These are phyloP conservation scores for Coccyzus lansbergi DNA, from an alignment of 2,797 vertebrate species.

Conservation along the genomic window DNA sequence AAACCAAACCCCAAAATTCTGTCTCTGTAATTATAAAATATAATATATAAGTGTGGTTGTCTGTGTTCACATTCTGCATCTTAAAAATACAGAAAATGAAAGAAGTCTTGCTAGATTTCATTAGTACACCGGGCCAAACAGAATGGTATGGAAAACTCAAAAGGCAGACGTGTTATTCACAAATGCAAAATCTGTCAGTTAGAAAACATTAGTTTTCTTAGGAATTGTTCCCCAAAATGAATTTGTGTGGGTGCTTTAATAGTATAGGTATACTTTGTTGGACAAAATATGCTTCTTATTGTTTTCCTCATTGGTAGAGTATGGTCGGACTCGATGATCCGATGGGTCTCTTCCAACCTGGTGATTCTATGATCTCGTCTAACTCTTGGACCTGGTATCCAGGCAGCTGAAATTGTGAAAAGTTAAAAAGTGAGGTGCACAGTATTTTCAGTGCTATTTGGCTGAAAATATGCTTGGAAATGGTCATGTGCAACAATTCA, in stretches of 20 bases:
- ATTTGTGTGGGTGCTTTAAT: not conserved
- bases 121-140: fast-evolving
- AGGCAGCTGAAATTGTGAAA: not conserved
- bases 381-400: not conserved
- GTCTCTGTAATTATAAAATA: not conserved
- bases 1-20: not conserved
- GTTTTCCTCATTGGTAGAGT: not conserved
- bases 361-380: no score
- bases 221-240: not conserved
- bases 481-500: fast-evolving
- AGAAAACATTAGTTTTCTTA: not conserved
- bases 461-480: not conserved
- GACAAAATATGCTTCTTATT: not conserved
- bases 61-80: not conserved
- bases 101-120: not conserved
- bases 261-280: not conserved
- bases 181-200: not conserved
- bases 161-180: not conserved
- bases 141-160: not conserved
- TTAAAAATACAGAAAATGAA: not conserved
- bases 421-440: not conserved
- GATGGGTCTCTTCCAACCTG: no score
- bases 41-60: not conserved
- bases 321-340: no score
- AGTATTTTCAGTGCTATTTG: not conserved